Conservation (phyloP, 2,113 vertebrate species). For the Heteronetta atricapilla region DNA sequence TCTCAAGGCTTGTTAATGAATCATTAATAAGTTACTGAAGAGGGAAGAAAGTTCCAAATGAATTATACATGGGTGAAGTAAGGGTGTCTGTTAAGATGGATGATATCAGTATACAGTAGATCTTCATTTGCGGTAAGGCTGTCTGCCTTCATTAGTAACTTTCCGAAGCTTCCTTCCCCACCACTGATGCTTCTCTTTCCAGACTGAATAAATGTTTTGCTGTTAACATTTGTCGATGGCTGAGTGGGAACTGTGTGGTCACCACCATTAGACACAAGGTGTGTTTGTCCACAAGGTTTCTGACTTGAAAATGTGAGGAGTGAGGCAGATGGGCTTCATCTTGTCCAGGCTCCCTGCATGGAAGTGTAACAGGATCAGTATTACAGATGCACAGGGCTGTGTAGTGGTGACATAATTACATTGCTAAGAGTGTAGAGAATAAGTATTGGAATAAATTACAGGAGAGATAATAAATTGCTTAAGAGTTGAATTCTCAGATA, state of each 20-base stretch:
- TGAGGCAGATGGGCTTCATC: background rate
- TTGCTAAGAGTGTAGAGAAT: background rate
- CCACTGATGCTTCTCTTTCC: background rate
- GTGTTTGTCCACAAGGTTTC: background rate
- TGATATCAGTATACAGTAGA: background rate
- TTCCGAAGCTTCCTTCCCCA: background rate
- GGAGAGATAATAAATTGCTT: background rate
- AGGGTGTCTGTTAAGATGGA: background rate
- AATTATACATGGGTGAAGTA: conserved; percentile 25
- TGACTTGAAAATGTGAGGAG: conserved; percentile 5
- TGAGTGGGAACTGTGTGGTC: background rate
- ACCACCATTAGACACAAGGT: background rate
- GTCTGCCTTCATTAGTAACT: background rate
- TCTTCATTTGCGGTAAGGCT: background rate
- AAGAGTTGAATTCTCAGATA: background rate
- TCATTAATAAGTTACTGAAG: conserved; percentile 31
- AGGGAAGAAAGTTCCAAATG: conserved; percentile 32
- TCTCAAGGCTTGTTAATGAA: conserved; percentile 26
- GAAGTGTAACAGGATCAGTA: conserved; percentile 12
- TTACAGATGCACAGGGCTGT: background rate
- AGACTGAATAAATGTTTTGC: background rate
- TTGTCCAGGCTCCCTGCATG: background rate
- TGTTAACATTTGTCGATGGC: background rate
- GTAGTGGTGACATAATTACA: background rate
- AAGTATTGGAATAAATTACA: background rate